Evolutionary conservation across 35 echinoderm and acorn worm species (phyloP).

Genomic region (Apostichopus japonicus): DNA sequence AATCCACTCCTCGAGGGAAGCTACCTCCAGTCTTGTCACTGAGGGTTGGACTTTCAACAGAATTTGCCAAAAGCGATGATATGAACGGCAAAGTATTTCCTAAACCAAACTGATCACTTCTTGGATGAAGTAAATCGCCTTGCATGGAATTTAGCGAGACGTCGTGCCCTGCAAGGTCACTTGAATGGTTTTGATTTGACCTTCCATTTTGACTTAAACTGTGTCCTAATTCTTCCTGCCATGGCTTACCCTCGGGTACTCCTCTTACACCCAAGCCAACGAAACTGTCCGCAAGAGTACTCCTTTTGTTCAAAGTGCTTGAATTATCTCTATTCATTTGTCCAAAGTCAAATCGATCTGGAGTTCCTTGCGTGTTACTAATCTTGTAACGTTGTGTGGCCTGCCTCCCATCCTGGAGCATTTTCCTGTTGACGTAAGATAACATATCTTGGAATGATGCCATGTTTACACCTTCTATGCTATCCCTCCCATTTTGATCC

Average conservation of each 20-base stretch:
- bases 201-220: neutral
- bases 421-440: constrained; percentile 73
- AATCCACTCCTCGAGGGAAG: constrained; percentile 34
- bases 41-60: neutral
- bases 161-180: neutral
- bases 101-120: neutral
- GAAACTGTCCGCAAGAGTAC: neutral
- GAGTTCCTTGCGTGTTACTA: too few species aligned
- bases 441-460: constrained; percentile 90
- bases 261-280: neutral
- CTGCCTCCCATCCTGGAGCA: constrained; percentile 43
- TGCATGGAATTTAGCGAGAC: neutral
- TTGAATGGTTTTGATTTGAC: neutral
- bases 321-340: neutral
- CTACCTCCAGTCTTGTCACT: neutral
- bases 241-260: too few species aligned
- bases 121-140: neutral
- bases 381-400: neutral
- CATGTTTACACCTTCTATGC: constrained; percentile 39
- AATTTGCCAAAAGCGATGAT: constrained; percentile 17
- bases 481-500: neutral
- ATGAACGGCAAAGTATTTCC: constrained; percentile 49
- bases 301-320: neutral
- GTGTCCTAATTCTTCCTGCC: neutral
- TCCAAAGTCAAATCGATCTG: neutral